These are phyloP conservation scores for Prietella phreatophila DNA, from an alignment of 2,113 vertebrate genomes.

Conservation along the genomic window DNA sequence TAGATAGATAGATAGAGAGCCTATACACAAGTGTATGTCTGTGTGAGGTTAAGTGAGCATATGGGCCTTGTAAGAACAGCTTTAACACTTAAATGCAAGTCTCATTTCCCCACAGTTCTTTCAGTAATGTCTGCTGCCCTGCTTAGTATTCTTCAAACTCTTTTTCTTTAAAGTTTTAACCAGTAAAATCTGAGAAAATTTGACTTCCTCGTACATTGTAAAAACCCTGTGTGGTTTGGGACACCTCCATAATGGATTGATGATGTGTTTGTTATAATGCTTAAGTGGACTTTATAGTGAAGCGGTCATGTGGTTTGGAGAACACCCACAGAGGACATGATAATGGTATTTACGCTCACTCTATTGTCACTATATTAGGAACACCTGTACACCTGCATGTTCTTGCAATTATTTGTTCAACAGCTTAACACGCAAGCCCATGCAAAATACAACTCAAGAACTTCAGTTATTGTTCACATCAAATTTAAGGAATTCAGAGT, in stretches of 20 bases:
- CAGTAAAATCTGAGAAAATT: not conserved
- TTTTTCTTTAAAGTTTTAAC: not conserved
- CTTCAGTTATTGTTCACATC: not conserved
- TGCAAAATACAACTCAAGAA: not conserved
- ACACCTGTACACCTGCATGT: not conserved
- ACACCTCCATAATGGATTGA: conserved; percentile 5
- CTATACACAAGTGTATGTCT: not conserved
- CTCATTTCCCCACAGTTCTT: not conserved
- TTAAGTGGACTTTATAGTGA: not conserved
- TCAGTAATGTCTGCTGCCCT: not conserved
- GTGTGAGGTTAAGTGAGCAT: not conserved
- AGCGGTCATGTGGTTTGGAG: conserved; percentile 19
- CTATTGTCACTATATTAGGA: not conserved
- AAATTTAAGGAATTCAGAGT: not conserved
- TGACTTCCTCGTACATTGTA: not conserved
- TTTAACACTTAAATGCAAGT: not conserved
- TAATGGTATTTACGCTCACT: conserved; percentile 1
- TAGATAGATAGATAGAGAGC: not conserved
- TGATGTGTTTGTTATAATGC: conserved; percentile 9
- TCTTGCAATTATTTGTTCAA: not conserved
- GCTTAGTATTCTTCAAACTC: not conserved
- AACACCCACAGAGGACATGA: conserved; percentile 4
- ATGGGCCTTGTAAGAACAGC: not conserved
- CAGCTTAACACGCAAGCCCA: not conserved
- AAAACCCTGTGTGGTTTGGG: not conserved